phyloP scores from a whole-genome alignment of 2,113 vertebrate genomes.

The Brienomyrus brachyistius region DNA sequence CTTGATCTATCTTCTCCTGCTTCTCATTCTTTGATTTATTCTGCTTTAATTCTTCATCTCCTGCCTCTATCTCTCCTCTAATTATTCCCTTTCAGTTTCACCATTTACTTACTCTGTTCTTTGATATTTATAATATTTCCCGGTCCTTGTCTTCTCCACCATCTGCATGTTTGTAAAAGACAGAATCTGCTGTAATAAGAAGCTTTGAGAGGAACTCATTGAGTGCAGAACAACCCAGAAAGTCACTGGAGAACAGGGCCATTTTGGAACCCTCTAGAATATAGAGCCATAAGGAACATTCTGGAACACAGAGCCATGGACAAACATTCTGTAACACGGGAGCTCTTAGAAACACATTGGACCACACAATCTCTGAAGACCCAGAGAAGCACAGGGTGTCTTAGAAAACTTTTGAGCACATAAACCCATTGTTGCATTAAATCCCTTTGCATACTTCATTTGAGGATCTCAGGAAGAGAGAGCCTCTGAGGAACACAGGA shows the following conservation, averaged over 20 bases:
- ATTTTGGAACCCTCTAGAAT: background rate
- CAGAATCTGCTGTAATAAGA: background rate
- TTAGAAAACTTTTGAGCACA: background rate
- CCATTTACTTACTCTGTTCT: background rate
- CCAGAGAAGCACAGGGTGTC: background rate
- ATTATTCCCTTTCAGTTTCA: background rate
- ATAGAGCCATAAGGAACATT: background rate
- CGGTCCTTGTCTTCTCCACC: background rate
- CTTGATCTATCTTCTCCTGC: background rate
- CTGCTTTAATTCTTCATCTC: background rate
- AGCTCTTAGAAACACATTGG: background rate
- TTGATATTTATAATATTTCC: background rate
- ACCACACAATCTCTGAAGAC: background rate
- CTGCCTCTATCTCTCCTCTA: background rate
- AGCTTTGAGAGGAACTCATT: background rate
- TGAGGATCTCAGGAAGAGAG: background rate
- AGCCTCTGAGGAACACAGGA: background rate
- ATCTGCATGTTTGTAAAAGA: background rate
- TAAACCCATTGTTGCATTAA: background rate
- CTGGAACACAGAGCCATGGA: background rate
- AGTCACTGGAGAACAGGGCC: background rate
- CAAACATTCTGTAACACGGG: background rate
- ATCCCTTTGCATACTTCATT: background rate
- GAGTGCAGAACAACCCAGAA: background rate
- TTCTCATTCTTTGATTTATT: background rate